phyloP scores from a whole-genome alignment of 2,797 vertebrate species.

The Megaceryle alcyon region DNA sequence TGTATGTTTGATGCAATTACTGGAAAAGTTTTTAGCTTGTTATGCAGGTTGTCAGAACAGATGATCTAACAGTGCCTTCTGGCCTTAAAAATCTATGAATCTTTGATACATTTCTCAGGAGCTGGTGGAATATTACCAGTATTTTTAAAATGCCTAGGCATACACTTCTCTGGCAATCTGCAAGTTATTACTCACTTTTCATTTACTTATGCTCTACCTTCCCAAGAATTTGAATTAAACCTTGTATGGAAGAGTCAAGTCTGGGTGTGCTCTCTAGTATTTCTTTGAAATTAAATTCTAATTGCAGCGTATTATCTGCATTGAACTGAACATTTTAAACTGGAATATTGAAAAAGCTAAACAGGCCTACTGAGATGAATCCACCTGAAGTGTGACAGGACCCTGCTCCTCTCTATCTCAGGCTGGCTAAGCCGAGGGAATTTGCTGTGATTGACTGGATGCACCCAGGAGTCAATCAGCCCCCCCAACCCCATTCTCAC shows the following conservation, averaged over 20 bases:
- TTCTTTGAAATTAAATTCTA: conserved; percentile 25
- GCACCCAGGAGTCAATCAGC: neutral
- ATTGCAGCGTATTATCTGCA: neutral
- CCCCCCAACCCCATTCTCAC: neutral
- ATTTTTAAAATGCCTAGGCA: conserved; percentile 47
- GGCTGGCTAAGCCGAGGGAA: neutral
- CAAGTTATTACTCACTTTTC: conserved; percentile 51
- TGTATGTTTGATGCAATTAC: conserved; percentile 59
- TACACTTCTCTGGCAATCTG: conserved; percentile 28
- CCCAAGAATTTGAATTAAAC: conserved; percentile 9
- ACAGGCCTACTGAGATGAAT: neutral
- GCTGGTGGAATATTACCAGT: conserved; percentile 22
- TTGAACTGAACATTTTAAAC: neutral
- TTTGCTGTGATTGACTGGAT: neutral
- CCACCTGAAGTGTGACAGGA: neutral
- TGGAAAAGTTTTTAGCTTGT: conserved; percentile 58
- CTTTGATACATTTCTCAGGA: conserved; percentile 54
- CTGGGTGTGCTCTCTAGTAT: neutral
- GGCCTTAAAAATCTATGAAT: conserved; percentile 49
- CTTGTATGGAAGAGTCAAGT: neutral
- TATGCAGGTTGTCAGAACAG: conserved; percentile 56
- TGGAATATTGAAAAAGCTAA: neutral
- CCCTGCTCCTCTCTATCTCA: neutral
- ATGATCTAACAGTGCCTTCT: conserved; percentile 63
- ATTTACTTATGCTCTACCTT: conserved; percentile 52